A percentile compares a stretch with the other conserved stretches of the same genome.
These are phyloP conservation scores for Falco rusticolus DNA, from an alignment of 2,797 vertebrate species.

Conservation along the genomic window DNA sequence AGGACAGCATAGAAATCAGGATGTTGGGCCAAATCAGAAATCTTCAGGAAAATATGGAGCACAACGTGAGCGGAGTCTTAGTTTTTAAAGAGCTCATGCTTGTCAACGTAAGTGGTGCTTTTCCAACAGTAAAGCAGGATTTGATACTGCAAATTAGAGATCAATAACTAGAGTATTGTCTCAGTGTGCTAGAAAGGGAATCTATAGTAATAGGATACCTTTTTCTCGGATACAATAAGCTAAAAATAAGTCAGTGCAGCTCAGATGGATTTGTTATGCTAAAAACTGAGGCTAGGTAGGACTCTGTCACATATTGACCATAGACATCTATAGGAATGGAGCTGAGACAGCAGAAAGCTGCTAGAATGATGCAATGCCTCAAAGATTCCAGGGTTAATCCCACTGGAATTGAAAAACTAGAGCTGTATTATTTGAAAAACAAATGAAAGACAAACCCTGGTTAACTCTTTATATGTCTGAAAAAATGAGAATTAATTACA, in stretches of 20 bases:
- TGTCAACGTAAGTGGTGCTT: background rate
- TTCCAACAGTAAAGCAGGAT: background rate
- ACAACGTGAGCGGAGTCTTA: background rate
- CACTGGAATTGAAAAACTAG: background rate
- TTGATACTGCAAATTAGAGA: background rate
- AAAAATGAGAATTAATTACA: background rate
- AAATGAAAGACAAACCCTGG: background rate
- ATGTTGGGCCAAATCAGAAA: background rate
- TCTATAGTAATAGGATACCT: background rate
- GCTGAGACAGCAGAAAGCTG: conserved; percentile 29
- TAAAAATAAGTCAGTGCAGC: background rate
- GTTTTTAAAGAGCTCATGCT: background rate
- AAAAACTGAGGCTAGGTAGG: background rate
- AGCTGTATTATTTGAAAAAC: conserved; percentile 23
- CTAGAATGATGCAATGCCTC: conserved; percentile 17
- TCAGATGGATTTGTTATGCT: background rate
- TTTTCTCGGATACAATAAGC: background rate
- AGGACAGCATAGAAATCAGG: background rate
- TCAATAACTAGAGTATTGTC: background rate
- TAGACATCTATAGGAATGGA: background rate
- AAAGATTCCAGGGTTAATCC: conserved; percentile 36
- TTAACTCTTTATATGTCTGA: background rate
- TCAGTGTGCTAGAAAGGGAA: background rate
- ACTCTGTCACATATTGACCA: background rate
- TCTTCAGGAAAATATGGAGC: background rate